Evolutionary conservation across 2,888 invertebrate genomes (phyloP).

Genomic region (Drosophila nigricruria): DNA sequence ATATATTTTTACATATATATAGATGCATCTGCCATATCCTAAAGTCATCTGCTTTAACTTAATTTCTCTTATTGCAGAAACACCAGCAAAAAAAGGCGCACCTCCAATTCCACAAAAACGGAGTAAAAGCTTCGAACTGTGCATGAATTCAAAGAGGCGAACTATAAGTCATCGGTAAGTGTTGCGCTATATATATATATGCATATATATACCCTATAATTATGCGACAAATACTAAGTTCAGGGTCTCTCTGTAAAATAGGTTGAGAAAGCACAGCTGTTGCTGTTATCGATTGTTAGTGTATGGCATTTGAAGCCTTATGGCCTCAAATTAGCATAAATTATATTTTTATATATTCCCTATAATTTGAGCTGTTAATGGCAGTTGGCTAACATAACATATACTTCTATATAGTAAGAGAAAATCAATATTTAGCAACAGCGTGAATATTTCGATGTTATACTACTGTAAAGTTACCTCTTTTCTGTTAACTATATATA

Average conservation of each 20-base stretch:
- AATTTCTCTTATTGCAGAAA: slow-evolving; percentile 89
- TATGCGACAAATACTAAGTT: not conserved
- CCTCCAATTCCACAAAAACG: slow-evolving; percentile 89
- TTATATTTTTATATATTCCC: not conserved
- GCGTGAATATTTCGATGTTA: not conserved
- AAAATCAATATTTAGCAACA: not conserved
- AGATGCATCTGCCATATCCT: not conserved
- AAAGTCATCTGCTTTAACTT: not conserved
- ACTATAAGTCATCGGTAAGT: slow-evolving; percentile 93
- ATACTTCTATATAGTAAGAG: not conserved
- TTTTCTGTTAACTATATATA: not conserved
- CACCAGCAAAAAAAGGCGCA: slow-evolving; percentile 97
- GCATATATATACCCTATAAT: not conserved
- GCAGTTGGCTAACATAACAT: not conserved
- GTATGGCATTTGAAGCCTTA: not conserved
- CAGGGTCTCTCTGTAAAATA: slow-evolving; percentile 4
- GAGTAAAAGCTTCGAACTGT: slow-evolving; percentile 90
- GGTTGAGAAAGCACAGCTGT: slow-evolving; percentile 25
- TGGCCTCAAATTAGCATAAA: slow-evolving; percentile 1
- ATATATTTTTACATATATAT: not conserved
- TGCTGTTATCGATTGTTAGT: slow-evolving; percentile 26
- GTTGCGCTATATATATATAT: too few species aligned
- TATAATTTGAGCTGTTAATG: too few species aligned
- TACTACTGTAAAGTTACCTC: not conserved
- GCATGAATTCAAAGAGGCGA: slow-evolving; percentile 95